A percentile compares a stretch with the other conserved stretches of the same genome.
Evolutionary conservation across 2,888 invertebrate species (phyloP).

Genomic region (Watsonalla binaria): DNA sequence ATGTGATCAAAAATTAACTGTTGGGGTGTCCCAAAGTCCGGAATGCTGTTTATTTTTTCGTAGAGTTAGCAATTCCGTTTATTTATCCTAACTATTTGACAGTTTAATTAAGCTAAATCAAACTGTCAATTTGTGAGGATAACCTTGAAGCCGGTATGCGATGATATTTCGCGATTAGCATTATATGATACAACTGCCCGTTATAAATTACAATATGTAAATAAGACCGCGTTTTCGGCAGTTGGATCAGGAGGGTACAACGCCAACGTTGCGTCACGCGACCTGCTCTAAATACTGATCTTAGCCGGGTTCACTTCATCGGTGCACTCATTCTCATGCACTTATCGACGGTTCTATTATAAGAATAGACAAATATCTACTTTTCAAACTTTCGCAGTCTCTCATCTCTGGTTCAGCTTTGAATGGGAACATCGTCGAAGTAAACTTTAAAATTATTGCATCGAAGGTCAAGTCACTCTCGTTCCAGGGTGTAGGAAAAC

Average conservation of each 20-base stretch:
- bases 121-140: neutral
- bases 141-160: neutral
- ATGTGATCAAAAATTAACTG: no score
- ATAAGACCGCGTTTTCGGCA: neutral
- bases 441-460: no score
- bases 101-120: no score
- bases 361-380: neutral
- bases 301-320: neutral
- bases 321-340: neutral
- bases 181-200: neutral
- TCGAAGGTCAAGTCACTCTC: no score
- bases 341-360: neutral
- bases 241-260: neutral
- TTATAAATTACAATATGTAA: conserved; percentile 2
- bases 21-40: no score
- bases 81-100: neutral
- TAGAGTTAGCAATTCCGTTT: neutral
- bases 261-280: conserved; percentile 1
- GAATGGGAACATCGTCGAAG: no score
- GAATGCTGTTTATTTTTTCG: neutral
- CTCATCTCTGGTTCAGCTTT: no score
- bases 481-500: no score
- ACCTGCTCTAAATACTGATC: conserved; percentile 1
- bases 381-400: neutral
- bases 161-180: neutral